phyloP scores from a whole-genome alignment of 2,797 vertebrate genomes.

The Eulemur rubriventer region DNA sequence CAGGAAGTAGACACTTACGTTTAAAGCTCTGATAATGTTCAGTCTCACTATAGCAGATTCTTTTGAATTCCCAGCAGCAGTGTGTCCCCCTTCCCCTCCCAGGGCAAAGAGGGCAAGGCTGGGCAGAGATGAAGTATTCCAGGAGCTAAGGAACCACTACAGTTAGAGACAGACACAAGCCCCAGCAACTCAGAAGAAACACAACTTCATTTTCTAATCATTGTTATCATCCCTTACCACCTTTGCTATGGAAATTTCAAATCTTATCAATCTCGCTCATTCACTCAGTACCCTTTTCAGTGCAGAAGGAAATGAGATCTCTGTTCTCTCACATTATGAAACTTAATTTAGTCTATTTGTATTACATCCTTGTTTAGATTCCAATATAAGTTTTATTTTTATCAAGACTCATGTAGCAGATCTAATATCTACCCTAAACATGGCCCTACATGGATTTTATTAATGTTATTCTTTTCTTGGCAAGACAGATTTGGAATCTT shows the following conservation, averaged over 20 bases:
- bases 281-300: neutral
- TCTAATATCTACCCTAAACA: neutral
- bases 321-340: neutral
- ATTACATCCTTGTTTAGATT: neutral
- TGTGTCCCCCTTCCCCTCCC: fast-evolving
- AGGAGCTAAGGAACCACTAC: fast-evolving
- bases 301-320: neutral
- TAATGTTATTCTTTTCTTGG: neutral
- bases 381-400: neutral
- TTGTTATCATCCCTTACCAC: neutral
- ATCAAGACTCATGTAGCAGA: neutral
- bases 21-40: neutral
- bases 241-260: neutral
- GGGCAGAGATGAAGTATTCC: neutral
- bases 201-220: neutral
- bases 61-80: neutral
- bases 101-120: neutral
- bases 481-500: neutral
- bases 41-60: neutral
- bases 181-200: neutral
- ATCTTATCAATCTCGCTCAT: neutral
- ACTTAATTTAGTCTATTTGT: neutral
- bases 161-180: neutral
- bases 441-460: neutral
- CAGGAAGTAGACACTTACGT: neutral